Conservation (phyloP, 2,888 invertebrate genomes). For the Platypus cylindrus region DNA sequence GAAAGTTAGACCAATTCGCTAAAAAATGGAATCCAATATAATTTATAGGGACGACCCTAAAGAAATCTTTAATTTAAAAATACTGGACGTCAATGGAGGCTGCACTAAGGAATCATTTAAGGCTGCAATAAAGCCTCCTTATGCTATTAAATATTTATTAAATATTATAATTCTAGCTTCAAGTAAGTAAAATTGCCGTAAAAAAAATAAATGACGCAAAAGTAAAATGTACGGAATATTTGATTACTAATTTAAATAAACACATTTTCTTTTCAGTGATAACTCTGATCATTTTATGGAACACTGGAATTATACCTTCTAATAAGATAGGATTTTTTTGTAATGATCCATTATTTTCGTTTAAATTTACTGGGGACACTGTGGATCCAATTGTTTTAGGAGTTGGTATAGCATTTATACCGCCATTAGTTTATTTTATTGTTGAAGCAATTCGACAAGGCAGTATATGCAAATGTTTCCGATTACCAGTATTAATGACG, state of each 20-base stretch:
- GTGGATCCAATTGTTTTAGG: conserved; percentile 45
- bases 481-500: conserved; percentile 1
- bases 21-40: too few species aligned
- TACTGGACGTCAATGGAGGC: conserved; percentile 10
- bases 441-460: conserved; percentile 32
- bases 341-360: conserved; percentile 55
- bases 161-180: conserved; percentile 5
- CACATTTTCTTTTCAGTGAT: conserved; percentile 42
- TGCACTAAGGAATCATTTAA: conserved; percentile 10
- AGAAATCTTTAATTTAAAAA: conserved; percentile 7
- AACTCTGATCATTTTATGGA: conserved; percentile 45
- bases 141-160: conserved; percentile 11
- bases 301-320: conserved; percentile 51
- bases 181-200: conserved; percentile 7
- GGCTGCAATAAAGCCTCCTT: conserved; percentile 9
- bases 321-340: conserved; percentile 55
- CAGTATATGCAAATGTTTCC: conserved; percentile 19
- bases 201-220: neutral
- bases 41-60: conserved; percentile 5
- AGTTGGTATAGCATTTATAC: conserved; percentile 38
- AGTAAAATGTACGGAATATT: too few species aligned
- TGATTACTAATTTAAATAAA: too few species aligned
- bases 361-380: conserved; percentile 55
- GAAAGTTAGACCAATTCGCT: too few species aligned
- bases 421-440: conserved; percentile 37